phyloP scores from a whole-genome alignment of 2,797 vertebrate genomes.

The Oreonectes daqikongensis region DNA sequence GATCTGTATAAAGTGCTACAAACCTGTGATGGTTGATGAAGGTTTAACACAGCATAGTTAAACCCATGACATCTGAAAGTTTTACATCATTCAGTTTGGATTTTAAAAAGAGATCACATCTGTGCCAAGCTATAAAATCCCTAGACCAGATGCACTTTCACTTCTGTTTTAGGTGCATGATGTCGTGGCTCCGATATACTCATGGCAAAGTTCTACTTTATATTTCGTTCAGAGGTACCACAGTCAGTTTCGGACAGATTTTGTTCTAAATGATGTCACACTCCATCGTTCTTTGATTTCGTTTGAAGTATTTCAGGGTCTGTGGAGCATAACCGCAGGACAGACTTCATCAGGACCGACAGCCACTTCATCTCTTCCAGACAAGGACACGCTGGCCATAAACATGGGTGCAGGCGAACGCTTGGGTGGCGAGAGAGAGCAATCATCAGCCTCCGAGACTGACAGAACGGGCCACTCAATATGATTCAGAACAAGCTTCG shows the following conservation, averaged over 20 bases:
- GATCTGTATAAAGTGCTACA: no score
- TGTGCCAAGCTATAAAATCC: no score
- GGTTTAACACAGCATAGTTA: no score
- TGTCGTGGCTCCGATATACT: neutral
- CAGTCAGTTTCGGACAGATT: neutral
- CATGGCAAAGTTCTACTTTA: no score
- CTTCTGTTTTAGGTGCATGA: conserved; percentile 1
- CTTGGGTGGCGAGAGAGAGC: conserved; percentile 17
- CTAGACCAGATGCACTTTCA: conserved; percentile 10
- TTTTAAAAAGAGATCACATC: neutral
- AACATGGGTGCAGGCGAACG: conserved; percentile 37
- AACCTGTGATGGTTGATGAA: no score
- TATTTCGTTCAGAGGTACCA: neutral
- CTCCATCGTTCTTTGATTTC: neutral
- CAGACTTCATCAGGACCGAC: conserved; percentile 39
- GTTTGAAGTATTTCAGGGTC: neutral
- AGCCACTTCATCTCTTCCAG: conserved; percentile 43
- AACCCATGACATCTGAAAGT: conserved; percentile 34
- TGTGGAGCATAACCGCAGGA: neutral
- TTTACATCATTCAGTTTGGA: conserved; percentile 53
- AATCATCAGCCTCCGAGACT: conserved; percentile 35
- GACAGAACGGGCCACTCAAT: conserved; percentile 49
- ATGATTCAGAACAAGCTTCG: conserved; percentile 63
- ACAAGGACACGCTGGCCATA: conserved; percentile 54
- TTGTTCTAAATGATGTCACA: neutral